These are phyloP conservation scores for Himalopsyche phryganea DNA, from an alignment of 1,140 invertebrate species.

Conservation along the genomic window DNA sequence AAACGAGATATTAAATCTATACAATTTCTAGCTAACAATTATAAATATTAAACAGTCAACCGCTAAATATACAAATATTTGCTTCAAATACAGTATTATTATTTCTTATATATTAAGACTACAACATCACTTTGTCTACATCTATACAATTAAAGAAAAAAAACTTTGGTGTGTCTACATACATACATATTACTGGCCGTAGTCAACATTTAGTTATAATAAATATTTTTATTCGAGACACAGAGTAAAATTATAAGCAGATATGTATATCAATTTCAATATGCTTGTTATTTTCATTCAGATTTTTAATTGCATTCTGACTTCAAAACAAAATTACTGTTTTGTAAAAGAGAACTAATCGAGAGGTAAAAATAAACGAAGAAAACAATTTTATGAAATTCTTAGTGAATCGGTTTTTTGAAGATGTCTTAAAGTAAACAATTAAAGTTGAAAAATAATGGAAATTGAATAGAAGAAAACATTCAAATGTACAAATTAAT, in stretches of 20 bases:
- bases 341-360: too few relatives aligned
- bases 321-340: too few relatives aligned
- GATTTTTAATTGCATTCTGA: too few relatives aligned
- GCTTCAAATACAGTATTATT: constrained; percentile 21
- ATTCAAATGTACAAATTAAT: too few relatives aligned
- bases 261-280: not conserved
- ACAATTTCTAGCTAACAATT: constrained; percentile 30
- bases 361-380: too few relatives aligned
- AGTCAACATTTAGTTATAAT: not conserved
- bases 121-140: constrained; percentile 27
- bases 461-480: too few relatives aligned
- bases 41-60: constrained; percentile 31
- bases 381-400: too few relatives aligned
- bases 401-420: too few relatives aligned
- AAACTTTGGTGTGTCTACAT: constrained; percentile 12
- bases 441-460: too few relatives aligned
- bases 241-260: not conserved
- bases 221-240: not conserved
- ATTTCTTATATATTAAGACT: constrained; percentile 7
- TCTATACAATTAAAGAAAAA: constrained; percentile 21
- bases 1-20: constrained; percentile 19
- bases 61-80: constrained; percentile 31
- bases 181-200: too few relatives aligned
- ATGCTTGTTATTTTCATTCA: too few relatives aligned
- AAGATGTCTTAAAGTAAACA: too few relatives aligned